phyloP scores from a whole-genome alignment of 2,113 vertebrate species.

The Hiodon tergisus region DNA sequence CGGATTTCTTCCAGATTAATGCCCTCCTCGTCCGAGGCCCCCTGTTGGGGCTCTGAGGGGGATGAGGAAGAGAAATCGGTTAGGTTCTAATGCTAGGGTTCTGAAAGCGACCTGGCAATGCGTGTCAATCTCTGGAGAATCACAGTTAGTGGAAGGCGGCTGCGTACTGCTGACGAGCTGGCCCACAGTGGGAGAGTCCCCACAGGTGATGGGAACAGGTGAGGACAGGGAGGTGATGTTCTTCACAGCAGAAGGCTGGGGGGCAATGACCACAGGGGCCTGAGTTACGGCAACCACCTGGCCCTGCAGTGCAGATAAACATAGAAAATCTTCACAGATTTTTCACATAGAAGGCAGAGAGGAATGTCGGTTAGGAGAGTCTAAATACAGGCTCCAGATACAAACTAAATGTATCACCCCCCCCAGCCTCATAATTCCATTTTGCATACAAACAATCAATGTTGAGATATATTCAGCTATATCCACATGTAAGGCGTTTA shows the following conservation, averaged over 20 bases:
- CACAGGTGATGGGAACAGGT: constrained; percentile 68
- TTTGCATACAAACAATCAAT: too few species aligned
- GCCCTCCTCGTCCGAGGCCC: constrained; percentile 72
- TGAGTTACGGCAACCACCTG: constrained; percentile 60
- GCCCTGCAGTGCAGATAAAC: constrained; percentile 33
- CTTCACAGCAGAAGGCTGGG: constrained; percentile 61
- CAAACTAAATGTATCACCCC: too few species aligned
- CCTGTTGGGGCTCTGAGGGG: constrained; percentile 71
- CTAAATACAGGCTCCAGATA: too few species aligned
- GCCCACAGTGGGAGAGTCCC: constrained; percentile 83
- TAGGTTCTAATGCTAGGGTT: not conserved
- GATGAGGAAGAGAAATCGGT: constrained; percentile 9
- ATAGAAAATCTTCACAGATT: too few species aligned
- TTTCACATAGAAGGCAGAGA: too few species aligned
- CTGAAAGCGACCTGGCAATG: not conserved
- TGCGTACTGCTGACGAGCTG: constrained; percentile 88
- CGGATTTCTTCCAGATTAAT: constrained; percentile 95
- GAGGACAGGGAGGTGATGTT: constrained; percentile 55
- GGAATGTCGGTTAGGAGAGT: too few species aligned
- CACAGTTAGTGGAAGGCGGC: not conserved
- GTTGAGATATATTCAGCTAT: too few species aligned
- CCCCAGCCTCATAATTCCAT: too few species aligned
- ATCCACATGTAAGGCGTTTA: too few species aligned
- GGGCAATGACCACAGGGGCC: constrained; percentile 73
- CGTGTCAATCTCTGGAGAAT: constrained; percentile 15